Conservation (phyloP, 2,888 invertebrate species). For the Pterostichus niger region DNA sequence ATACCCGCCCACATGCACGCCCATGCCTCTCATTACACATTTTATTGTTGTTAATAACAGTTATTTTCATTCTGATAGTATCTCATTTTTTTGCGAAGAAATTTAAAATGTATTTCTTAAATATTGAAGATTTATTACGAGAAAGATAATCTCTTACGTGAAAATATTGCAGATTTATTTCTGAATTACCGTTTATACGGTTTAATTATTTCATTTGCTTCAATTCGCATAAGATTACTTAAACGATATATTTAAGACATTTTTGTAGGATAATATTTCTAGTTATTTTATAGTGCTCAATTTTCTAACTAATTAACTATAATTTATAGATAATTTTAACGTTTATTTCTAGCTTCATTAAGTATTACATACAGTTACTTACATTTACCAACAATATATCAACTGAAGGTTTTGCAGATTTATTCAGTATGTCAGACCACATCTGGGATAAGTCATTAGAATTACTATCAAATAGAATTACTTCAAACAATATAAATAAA, state of each 20-base stretch:
- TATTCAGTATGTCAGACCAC: constrained; percentile 6
- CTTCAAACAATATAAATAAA: no score
- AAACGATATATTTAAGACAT: constrained; percentile 16
- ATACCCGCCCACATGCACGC: constrained; percentile 60
- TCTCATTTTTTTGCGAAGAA: constrained; percentile 26
- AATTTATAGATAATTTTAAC: constrained; percentile 29
- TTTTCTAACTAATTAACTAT: constrained; percentile 13
- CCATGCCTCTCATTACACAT: constrained; percentile 62
- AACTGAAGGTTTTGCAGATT: background rate
- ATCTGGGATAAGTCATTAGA: background rate
- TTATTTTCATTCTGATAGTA: constrained; percentile 55
- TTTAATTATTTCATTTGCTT: constrained; percentile 27
- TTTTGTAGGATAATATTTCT: constrained; percentile 15
- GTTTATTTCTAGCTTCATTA: constrained; percentile 22
- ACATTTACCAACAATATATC: constrained; percentile 13
- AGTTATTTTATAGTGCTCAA: constrained; percentile 19
- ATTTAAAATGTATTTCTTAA: constrained; percentile 46
- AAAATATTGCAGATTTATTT: constrained; percentile 18
- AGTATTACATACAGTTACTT: constrained; percentile 23
- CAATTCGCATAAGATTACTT: background rate
- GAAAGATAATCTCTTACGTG: constrained; percentile 2
- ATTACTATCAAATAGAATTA: background rate
- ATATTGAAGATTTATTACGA: constrained; percentile 30
- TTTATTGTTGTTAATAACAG: constrained; percentile 65
- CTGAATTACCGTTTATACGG: constrained; percentile 1